These are phyloP conservation scores for Lottia gigantea DNA, from an alignment of 2,888 invertebrate species.

Conservation along the genomic window DNA sequence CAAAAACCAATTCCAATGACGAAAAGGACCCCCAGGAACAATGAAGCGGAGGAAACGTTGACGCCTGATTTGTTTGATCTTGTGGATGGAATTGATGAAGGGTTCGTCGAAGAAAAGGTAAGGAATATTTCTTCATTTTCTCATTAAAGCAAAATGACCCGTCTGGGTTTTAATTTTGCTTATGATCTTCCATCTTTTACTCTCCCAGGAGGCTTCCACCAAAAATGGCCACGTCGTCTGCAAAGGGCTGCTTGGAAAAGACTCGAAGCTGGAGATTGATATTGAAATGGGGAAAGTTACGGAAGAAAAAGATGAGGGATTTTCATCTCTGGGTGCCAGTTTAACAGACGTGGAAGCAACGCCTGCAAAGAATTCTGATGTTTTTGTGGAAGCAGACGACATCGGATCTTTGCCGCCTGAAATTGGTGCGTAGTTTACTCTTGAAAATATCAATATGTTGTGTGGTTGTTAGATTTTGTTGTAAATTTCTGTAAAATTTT, in stretches of 20 bases:
- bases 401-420: too few species aligned
- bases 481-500: too few species aligned
- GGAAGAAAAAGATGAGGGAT: neutral
- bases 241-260: neutral
- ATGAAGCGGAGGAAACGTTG: too few species aligned
- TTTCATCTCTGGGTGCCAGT: slow-evolving; percentile 5
- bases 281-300: neutral
- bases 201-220: neutral
- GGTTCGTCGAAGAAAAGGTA: slow-evolving; percentile 1
- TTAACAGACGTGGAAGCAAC: neutral
- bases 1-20: too few species aligned
- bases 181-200: neutral
- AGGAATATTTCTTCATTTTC: neutral
- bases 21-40: too few species aligned
- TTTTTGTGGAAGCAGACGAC: neutral
- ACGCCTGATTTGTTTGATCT: too few species aligned
- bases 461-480: too few species aligned
- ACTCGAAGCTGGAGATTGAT: neutral
- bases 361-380: too few species aligned
- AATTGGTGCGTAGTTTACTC: too few species aligned
- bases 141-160: neutral
- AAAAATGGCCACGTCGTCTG: slow-evolving; percentile 2
- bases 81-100: neutral
- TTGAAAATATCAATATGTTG: too few species aligned
- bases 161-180: neutral